Conservation (phyloP, 2,888 invertebrate genomes). For the Colletes collaris region DNA sequence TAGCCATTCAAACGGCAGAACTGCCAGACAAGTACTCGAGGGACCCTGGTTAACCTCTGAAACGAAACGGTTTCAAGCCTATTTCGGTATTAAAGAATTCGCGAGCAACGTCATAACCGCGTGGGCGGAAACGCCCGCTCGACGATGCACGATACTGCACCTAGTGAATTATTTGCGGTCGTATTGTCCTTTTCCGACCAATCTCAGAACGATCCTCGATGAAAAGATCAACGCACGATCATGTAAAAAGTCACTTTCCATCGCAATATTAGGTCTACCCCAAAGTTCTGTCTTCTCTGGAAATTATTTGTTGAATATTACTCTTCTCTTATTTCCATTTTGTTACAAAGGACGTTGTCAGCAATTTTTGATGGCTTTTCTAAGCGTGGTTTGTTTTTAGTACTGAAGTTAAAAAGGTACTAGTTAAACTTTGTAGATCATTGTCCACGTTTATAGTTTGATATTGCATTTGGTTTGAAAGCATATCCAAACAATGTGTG, state of each 20-base stretch:
- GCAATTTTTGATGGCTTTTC: no score
- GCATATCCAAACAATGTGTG: no score
- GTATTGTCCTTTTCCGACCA: neutral
- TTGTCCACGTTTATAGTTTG: no score
- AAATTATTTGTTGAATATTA: no score
- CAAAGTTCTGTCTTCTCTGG: no score
- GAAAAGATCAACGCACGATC: neutral
- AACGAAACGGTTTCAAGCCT: slow-evolving; percentile 69
- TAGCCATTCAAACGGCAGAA: slow-evolving; percentile 78
- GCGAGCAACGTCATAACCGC: slow-evolving; percentile 58
- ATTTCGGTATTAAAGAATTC: slow-evolving; percentile 69
- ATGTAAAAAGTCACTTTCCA: neutral
- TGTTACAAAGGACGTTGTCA: no score
- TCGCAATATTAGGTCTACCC: neutral
- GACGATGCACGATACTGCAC: slow-evolving; percentile 7
- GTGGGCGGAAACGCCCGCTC: slow-evolving; percentile 56
- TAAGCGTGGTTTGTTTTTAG: no score
- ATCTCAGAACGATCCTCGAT: neutral
- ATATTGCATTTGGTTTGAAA: no score
- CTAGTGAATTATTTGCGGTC: neutral
- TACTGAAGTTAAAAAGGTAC: no score
- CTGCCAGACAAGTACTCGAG: slow-evolving; percentile 72
- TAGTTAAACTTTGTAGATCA: no score
- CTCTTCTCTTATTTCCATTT: no score
- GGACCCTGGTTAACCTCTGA: slow-evolving; percentile 81